Conservation (phyloP, 2,797 vertebrate species). For the Mus minutoides region DNA sequence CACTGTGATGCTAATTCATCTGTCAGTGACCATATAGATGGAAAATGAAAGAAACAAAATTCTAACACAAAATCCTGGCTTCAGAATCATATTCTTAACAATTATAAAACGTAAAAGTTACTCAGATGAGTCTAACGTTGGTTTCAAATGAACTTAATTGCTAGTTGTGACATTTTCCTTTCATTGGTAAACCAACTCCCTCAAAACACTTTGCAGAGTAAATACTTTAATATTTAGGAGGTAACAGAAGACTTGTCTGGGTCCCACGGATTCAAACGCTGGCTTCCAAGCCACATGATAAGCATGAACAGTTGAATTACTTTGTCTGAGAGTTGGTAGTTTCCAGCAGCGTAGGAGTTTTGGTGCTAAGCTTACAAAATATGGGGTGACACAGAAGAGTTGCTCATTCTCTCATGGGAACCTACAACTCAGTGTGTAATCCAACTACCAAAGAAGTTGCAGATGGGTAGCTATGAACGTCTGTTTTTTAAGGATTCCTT, state of each 20-base stretch:
- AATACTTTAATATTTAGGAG: not conserved
- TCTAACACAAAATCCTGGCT: not conserved
- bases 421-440: not conserved
- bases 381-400: not conserved
- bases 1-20: not conserved
- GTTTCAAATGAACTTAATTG: not conserved
- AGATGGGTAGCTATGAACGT: not conserved
- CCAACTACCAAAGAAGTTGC: not conserved
- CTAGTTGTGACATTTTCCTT: not conserved
- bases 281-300: not conserved
- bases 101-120: not conserved
- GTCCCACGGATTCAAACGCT: not conserved
- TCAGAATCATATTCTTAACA: not conserved
- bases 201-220: not conserved
- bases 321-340: not conserved
- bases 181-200: not conserved
- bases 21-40: not conserved
- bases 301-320: not conserved
- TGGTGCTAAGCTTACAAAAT: not conserved
- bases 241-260: not conserved
- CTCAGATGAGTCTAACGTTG: not conserved
- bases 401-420: not conserved
- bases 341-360: not conserved
- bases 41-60: constrained; percentile 38
- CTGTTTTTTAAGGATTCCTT: not conserved